These are phyloP conservation scores for Laticauda laticaudata DNA, from an alignment of 2,113 vertebrate genomes.

Conservation along the genomic window DNA sequence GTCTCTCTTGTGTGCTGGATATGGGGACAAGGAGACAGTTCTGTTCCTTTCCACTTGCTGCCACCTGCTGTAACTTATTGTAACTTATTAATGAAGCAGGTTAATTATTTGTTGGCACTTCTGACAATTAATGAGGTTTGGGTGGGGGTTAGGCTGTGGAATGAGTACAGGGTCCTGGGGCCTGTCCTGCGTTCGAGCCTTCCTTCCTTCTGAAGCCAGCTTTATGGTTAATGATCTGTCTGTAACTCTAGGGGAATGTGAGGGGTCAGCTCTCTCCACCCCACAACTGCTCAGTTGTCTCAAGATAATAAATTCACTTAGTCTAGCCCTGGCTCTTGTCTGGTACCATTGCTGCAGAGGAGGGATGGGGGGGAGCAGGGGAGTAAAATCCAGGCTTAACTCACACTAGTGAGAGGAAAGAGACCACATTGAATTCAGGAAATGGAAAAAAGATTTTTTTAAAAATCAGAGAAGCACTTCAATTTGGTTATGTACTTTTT, in stretches of 20 bases:
- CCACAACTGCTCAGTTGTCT: slow-evolving; percentile 27
- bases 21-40: slow-evolving; percentile 23
- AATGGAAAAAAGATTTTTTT: neutral
- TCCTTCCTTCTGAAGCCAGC: slow-evolving; percentile 15
- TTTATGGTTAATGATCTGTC: slow-evolving; percentile 28
- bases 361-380: neutral
- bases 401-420: neutral
- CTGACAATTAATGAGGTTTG: slow-evolving; percentile 24
- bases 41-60: slow-evolving; percentile 17
- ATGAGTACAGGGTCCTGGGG: neutral
- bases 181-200: neutral
- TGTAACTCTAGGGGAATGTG: slow-evolving; percentile 27
- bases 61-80: slow-evolving; percentile 40
- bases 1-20: slow-evolving; percentile 31
- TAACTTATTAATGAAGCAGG: slow-evolving; percentile 40
- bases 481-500: neutral
- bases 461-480: neutral
- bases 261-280: slow-evolving; percentile 10
- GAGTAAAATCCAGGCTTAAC: neutral
- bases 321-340: slow-evolving; percentile 15
- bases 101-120: slow-evolving; percentile 21
- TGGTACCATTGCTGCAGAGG: neutral
- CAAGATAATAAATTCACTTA: slow-evolving; percentile 37
- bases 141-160: slow-evolving; percentile 1
- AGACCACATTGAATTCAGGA: too few relatives aligned